These are phyloP conservation scores for Cordylochernes scorpioides DNA, from an alignment of 2,888 invertebrate genomes.

Conservation along the genomic window DNA sequence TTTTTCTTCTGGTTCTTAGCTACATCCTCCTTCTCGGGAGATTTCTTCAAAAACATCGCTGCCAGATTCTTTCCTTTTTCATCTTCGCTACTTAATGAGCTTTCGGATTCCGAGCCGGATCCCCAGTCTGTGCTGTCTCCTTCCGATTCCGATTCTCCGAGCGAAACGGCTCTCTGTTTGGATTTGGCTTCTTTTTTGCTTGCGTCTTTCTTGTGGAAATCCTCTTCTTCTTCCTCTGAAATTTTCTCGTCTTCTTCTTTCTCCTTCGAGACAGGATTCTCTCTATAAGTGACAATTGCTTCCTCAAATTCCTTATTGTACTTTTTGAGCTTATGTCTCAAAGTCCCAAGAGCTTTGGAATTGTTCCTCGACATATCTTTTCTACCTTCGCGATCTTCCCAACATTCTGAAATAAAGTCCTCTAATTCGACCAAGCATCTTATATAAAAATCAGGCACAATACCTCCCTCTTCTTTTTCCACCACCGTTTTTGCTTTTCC, in stretches of 20 bases:
- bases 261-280: constrained; percentile 56
- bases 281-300: constrained; percentile 56
- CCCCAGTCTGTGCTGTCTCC: constrained; percentile 44
- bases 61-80: constrained; percentile 37
- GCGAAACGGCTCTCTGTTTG: too few species aligned
- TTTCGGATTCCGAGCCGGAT: constrained; percentile 42
- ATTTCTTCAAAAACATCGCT: constrained; percentile 49
- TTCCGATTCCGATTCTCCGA: constrained; percentile 14
- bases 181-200: too few species aligned
- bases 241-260: constrained; percentile 64
- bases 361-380: constrained; percentile 70
- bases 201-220: not conserved
- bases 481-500: constrained; percentile 75
- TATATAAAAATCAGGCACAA: constrained; percentile 70
- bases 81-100: constrained; percentile 50
- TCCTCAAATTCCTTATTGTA: constrained; percentile 67
- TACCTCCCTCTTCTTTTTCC: constrained; percentile 67
- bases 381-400: constrained; percentile 68
- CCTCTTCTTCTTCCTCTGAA: too few species aligned
- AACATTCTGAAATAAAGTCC: constrained; percentile 48
- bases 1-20: constrained; percentile 15
- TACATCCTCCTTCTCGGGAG: constrained; percentile 11
- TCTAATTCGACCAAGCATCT: constrained; percentile 62
- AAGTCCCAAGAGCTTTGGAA: constrained; percentile 68
- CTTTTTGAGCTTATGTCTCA: constrained; percentile 81